Evolutionary conservation across 2,797 vertebrate species (phyloP), one percentile per base, ranked within the genome.

Genomic region (Enteromius thamalakanensis): DNA sequence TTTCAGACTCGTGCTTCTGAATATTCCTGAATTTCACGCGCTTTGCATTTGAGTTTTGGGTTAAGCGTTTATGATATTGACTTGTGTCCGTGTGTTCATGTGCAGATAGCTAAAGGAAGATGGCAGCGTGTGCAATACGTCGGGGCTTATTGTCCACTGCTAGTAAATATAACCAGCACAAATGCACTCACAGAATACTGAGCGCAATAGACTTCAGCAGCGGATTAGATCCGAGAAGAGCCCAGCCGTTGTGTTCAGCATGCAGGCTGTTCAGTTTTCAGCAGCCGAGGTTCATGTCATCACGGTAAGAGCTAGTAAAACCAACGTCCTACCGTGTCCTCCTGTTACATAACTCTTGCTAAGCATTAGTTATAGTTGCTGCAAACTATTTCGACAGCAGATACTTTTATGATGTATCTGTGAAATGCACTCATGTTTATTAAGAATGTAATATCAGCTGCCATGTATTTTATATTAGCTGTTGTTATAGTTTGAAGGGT

Each of bases 91-190:
- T 51, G 32, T 19, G 72, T 71, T 65, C 74, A 76, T 64, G 74
- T 83, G 81, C 65, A 55, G 55, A 62, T 62, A 64, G 60, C 74
- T 17, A 67, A 86, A 80, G 12, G 92, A 94, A 94, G 87, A 95
- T 95, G 95, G 95, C 95, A 86, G 94, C 93, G 32, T 94, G 92
- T 86, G 95, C 90, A 3, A n/a, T 95, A 67, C 91, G 94, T 74
- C 87, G 94, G 49, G 94, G 93, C 4, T 84, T 95, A 23, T 83
- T 94, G 75, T 93, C 90, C 42, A 88, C 89, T 11, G 90, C 94
- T 86, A 91, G 87, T 89, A 93, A 91, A 89, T 95, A 93, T 67
- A 93, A 90, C 86, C 93, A 70, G 29, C 82, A 86, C 71, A 94
- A 93, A 34, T 91, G 93, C 72, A 55, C 91, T 1, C 90, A 92